A percentile compares a stretch with the other conserved stretches of the same genome.
Evolutionary conservation across 2,797 vertebrate species (phyloP).

Genomic region (Florisuga fusca): DNA sequence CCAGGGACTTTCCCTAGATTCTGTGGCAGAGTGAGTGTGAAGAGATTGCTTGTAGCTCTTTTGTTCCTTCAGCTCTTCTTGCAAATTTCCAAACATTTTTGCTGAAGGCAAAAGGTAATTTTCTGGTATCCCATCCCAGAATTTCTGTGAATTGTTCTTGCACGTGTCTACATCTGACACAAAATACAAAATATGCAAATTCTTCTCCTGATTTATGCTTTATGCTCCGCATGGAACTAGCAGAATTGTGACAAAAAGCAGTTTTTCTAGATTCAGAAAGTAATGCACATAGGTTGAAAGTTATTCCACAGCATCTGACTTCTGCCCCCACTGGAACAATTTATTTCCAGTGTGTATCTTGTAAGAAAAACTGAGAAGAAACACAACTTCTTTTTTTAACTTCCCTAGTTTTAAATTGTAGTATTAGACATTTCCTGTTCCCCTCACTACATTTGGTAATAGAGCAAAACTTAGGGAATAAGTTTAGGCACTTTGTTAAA

Average conservation of each 20-base stretch:
- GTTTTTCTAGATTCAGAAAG: constrained; percentile 55
- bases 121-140: constrained; percentile 14
- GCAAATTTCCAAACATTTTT: constrained; percentile 65
- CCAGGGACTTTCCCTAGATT: constrained; percentile 66
- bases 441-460: constrained; percentile 24
- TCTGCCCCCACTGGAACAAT: constrained; percentile 14
- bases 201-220: constrained; percentile 37
- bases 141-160: constrained; percentile 63
- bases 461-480: constrained; percentile 8
- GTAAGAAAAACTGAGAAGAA: constrained; percentile 33
- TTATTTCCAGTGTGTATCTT: background rate
- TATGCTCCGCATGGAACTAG: constrained; percentile 20
- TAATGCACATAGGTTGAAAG: constrained; percentile 24
- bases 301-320: constrained; percentile 25
- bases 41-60: constrained; percentile 66
- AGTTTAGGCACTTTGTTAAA: constrained; percentile 10
- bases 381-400: background rate
- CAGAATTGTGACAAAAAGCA: background rate
- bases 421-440: background rate
- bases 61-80: constrained; percentile 62
- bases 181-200: constrained; percentile 12
- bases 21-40: constrained; percentile 43
- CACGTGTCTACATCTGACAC: constrained; percentile 30
- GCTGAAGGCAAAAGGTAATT: constrained; percentile 29
- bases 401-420: constrained; percentile 9